Evolutionary conservation across 2,797 vertebrate species (phyloP).

Genomic region (Calcarius lapponicus): DNA sequence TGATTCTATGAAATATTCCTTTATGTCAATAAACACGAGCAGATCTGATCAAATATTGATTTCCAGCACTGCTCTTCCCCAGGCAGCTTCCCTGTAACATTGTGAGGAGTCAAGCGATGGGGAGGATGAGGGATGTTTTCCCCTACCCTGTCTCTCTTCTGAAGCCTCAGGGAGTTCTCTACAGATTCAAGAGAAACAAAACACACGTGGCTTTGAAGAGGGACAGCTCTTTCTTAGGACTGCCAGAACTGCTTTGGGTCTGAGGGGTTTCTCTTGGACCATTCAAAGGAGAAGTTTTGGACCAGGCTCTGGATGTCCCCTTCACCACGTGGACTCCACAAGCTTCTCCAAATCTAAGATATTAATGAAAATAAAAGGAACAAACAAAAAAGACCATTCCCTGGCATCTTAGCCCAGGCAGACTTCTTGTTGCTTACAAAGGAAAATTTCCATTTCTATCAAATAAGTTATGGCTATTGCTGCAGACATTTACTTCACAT

Average conservation of each 20-base stretch:
- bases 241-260: not conserved
- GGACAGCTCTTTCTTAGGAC: not conserved
- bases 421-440: not conserved
- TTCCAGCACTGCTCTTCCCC: not conserved
- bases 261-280: not conserved
- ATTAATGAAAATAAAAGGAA: not conserved
- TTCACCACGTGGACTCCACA: not conserved
- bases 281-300: not conserved
- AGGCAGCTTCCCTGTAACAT: not conserved
- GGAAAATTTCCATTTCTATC: not conserved
- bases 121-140: constrained; percentile 19
- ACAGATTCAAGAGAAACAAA: not conserved
- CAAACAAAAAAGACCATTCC: not conserved
- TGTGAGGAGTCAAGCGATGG: not conserved
- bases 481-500: not conserved
- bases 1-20: constrained; percentile 49
- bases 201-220: not conserved
- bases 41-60: constrained; percentile 67
- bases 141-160: not conserved
- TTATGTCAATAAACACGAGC: constrained; percentile 51
- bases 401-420: not conserved
- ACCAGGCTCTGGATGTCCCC: not conserved
- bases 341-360: not conserved
- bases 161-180: not conserved
- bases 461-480: not conserved